A percentile compares a stretch with the other conserved stretches of the same genome.
These are phyloP conservation scores for Clinocottus analis DNA, from an alignment of 2,113 vertebrate genomes.

Conservation along the genomic window DNA sequence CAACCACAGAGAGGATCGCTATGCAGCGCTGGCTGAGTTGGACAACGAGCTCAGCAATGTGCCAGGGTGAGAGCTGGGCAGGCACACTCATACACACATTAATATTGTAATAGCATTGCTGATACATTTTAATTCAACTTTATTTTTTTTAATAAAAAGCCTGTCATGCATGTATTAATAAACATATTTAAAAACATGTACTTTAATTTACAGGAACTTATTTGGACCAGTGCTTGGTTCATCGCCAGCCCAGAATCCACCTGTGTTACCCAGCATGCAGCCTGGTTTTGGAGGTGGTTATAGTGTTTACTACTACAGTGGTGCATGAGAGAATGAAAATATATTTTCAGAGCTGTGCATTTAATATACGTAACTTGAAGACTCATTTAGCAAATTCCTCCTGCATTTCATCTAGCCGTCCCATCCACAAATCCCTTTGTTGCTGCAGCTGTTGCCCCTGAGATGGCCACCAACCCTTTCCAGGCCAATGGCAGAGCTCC, in stretches of 20 bases:
- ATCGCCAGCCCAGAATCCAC: conserved; percentile 88
- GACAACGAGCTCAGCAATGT: conserved; percentile 90
- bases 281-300: conserved; percentile 91
- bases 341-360: background rate
- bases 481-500: conserved; percentile 91
- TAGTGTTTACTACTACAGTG: background rate
- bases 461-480: conserved; percentile 96
- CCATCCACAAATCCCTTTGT: conserved; percentile 96
- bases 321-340: background rate
- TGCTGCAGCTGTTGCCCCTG: conserved; percentile 88
- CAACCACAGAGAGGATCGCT: conserved; percentile 88
- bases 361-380: background rate
- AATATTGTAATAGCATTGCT: background rate
- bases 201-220: conserved; percentile 84
- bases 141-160: background rate
- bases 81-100: conserved; percentile 1
- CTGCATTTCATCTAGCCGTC: conserved; percentile 81
- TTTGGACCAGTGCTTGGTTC: conserved; percentile 91
- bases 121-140: background rate
- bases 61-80: conserved; percentile 89
- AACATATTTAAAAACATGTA: background rate
- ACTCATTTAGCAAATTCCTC: conserved; percentile 14
- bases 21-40: conserved; percentile 92
- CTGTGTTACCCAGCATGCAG: conserved; percentile 88
- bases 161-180: background rate